These are phyloP conservation scores for Thaumatotibia leucotreta DNA, from an alignment of 1,140 invertebrate genomes.

Conservation along the genomic window DNA sequence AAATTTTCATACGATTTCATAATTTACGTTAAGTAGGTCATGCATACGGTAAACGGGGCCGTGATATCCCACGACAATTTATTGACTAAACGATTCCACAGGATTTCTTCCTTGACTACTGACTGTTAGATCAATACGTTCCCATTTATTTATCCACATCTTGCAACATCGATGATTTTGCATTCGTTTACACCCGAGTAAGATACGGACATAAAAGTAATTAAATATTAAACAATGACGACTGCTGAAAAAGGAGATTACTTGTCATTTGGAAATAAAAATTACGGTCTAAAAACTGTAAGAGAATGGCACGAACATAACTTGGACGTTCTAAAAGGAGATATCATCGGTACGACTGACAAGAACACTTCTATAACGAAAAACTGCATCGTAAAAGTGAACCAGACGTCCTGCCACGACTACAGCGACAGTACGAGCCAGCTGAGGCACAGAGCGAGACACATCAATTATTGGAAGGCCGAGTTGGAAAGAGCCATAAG, in stretches of 20 bases:
- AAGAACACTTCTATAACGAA: constrained; percentile 60
- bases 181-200: background rate
- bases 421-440: constrained; percentile 78
- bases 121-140: background rate
- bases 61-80: background rate
- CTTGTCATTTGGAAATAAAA: constrained; percentile 53
- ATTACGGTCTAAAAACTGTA: constrained; percentile 48
- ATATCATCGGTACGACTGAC: constrained; percentile 57
- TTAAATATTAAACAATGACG: constrained; percentile 25
- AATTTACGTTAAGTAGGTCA: background rate
- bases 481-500: constrained; percentile 80
- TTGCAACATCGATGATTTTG: background rate
- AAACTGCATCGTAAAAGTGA: constrained; percentile 66
- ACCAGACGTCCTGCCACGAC: constrained; percentile 56
- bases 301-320: constrained; percentile 60
- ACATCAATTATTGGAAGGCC: constrained; percentile 82
- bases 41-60: background rate
- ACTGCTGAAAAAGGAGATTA: constrained; percentile 44
- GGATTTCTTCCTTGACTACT: background rate
- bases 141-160: background rate
- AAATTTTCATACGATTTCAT: background rate
- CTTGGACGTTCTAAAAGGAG: constrained; percentile 52
- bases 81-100: background rate
- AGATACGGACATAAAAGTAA: too few relatives aligned
- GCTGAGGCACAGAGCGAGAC: constrained; percentile 76